phyloP scores from a whole-genome alignment of 2,888 invertebrate genomes.

The Rhabditoides inermis region DNA sequence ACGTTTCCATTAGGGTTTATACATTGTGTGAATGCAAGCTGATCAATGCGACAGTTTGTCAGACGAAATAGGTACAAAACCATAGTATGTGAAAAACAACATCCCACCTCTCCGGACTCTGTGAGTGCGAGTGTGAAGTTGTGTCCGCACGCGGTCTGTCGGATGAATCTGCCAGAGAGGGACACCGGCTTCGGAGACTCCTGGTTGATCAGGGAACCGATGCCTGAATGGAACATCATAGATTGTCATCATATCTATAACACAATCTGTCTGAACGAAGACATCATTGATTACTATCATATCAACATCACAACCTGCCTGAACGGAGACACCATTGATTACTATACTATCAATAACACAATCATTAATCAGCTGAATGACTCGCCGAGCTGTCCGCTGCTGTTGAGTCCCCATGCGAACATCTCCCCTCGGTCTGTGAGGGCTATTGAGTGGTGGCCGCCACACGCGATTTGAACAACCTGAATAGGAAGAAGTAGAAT shows the following conservation, averaged over 20 bases:
- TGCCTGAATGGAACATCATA: conserved; percentile 4
- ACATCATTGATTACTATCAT: conserved; percentile 1
- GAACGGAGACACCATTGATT: neutral
- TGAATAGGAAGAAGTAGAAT: no score
- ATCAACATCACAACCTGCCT: conserved; percentile 1
- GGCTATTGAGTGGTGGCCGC: conserved; percentile 61
- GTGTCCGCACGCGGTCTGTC: conserved; percentile 16
- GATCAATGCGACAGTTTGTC: no score
- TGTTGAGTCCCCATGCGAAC: conserved; percentile 63
- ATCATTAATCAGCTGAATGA: neutral
- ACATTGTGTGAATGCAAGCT: no score
- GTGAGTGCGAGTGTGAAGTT: conserved; percentile 21
- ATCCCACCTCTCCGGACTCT: conserved; percentile 16
- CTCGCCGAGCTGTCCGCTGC: conserved; percentile 59
- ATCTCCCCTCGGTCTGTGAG: conserved; percentile 61
- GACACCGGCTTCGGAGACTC: conserved; percentile 5
- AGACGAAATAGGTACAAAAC: no score
- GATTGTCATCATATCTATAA: neutral
- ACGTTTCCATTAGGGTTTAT: no score
- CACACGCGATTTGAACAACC: conserved; percentile 61
- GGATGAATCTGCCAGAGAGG: conserved; percentile 15
- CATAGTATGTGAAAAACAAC: no score
- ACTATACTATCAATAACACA: neutral
- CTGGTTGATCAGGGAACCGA: conserved; percentile 8
- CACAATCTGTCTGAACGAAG: neutral